Conservation (phyloP, 1,140 invertebrate species). For the Odontomachus brunneus region DNA sequence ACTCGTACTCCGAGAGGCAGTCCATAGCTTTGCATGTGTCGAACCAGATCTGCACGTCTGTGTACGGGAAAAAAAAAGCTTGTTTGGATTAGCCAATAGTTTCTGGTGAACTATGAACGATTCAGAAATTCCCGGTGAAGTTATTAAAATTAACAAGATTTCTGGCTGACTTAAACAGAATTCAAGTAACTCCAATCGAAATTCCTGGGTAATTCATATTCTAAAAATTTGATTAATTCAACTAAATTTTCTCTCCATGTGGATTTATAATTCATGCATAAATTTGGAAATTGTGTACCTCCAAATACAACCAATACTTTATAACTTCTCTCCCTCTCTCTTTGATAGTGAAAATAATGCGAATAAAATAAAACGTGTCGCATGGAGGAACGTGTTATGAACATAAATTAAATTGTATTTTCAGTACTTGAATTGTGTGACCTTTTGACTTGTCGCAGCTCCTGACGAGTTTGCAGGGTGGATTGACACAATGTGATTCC, state of each 20-base stretch:
- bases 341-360: neutral
- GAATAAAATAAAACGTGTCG: neutral
- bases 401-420: neutral
- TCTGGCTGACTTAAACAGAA: no score
- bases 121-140: no score
- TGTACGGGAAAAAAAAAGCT: no score
- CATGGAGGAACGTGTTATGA: neutral
- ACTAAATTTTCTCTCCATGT: no score
- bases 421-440: constrained; percentile 46
- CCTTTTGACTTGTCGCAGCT: constrained; percentile 74
- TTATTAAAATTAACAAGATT: no score
- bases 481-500: constrained; percentile 72
- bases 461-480: constrained; percentile 78
- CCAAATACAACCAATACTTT: no score
- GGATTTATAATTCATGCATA: no score
- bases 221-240: no score
- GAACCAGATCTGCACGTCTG: constrained; percentile 74
- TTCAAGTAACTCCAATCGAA: no score
- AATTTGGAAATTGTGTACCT: neutral
- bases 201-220: no score
- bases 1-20: constrained; percentile 77
- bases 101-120: no score
- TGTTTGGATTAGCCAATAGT: no score
- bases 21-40: constrained; percentile 72
- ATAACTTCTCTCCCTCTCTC: neutral